phyloP scores from a whole-genome alignment of 1,140 invertebrate species.

The Atopsyche davidsoni region DNA sequence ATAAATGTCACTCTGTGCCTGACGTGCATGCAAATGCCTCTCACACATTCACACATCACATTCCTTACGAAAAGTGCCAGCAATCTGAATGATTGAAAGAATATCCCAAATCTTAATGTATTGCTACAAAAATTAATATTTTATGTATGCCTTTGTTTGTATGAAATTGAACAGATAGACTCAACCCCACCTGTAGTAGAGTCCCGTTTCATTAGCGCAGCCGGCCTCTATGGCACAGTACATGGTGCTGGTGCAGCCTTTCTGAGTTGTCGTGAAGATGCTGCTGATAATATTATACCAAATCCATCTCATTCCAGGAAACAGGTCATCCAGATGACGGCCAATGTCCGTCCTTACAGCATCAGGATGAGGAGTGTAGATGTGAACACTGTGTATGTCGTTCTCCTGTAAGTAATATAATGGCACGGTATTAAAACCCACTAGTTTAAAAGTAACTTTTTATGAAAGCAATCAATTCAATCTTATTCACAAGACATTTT shows the following conservation, averaged over 20 bases:
- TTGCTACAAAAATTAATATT: not conserved
- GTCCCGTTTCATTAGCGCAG: conserved; percentile 56
- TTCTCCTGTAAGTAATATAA: conserved; percentile 22
- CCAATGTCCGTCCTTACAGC: conserved; percentile 68
- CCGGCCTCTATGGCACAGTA: conserved; percentile 69
- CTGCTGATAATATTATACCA: too few species aligned
- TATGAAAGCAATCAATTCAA: too few species aligned
- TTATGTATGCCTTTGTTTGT: not conserved
- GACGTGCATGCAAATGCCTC: too few species aligned
- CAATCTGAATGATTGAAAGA: too few species aligned
- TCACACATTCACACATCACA: too few species aligned
- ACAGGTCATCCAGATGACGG: conserved; percentile 57
- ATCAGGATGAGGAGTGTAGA: conserved; percentile 67
- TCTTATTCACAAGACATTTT: too few species aligned
- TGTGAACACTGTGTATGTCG: conserved; percentile 52
- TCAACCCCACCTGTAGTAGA: conserved; percentile 52
- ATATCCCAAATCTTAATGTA: too few species aligned
- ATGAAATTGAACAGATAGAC: not conserved
- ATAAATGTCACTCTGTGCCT: too few species aligned
- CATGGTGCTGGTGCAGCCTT: conserved; percentile 66
- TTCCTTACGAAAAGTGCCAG: too few species aligned
- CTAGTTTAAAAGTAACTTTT: too few species aligned
- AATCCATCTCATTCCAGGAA: too few species aligned
- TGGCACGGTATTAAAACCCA: too few species aligned
- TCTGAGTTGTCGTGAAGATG: conserved; percentile 55